Conservation (phyloP, 2,113 vertebrate species). For the Myiozetetes cayanensis region DNA sequence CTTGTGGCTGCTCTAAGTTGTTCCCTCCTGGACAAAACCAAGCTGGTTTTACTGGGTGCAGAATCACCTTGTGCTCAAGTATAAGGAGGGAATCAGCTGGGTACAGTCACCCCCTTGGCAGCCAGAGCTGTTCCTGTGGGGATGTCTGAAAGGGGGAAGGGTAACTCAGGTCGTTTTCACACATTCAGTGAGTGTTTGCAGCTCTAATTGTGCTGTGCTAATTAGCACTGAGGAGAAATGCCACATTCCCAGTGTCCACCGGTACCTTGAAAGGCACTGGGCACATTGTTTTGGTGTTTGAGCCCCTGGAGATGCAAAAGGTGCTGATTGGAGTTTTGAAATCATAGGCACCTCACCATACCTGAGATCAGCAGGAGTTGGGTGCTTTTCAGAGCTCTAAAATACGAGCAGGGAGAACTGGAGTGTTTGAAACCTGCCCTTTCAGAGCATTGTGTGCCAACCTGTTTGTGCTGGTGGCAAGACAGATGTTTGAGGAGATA, state of each 20-base stretch:
- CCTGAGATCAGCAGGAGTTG: not conserved
- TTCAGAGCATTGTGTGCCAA: not conserved
- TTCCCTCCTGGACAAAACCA: not conserved
- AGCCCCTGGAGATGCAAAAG: not conserved
- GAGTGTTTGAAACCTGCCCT: constrained; percentile 14
- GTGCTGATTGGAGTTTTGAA: not conserved
- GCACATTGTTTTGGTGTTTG: not conserved
- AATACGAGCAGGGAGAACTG: not conserved
- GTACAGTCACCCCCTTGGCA: not conserved
- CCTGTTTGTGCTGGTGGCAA: not conserved
- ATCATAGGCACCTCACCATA: not conserved
- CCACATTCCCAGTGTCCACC: not conserved
- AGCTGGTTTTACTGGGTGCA: not conserved
- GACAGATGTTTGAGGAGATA: not conserved
- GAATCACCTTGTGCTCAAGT: not conserved
- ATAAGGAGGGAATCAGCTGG: not conserved
- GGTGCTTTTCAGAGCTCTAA: not conserved
- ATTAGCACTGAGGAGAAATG: not conserved
- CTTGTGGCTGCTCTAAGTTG: not conserved
- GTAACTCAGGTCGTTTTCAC: not conserved
- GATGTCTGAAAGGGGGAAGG: not conserved
- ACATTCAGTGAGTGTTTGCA: not conserved
- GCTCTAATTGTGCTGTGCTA: not conserved
- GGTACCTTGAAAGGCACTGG: not conserved
- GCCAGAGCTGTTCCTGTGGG: not conserved